Conservation (phyloP, 2,888 invertebrate genomes). For the Lasioglossum vierecki region DNA sequence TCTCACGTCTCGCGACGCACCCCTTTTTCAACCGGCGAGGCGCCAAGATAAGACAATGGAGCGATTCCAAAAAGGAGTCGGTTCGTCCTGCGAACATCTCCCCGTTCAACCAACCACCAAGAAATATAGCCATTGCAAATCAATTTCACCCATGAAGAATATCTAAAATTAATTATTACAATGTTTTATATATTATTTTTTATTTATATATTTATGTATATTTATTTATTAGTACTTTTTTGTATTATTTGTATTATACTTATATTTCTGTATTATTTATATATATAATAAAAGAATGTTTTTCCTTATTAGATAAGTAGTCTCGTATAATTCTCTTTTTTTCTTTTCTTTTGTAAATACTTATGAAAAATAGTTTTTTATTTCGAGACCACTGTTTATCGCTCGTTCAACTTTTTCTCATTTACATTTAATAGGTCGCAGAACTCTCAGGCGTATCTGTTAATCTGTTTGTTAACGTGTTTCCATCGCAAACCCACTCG, state of each 20-base stretch:
- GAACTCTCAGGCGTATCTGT: not conserved
- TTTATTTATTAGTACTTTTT: too few species aligned
- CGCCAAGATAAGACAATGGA: conserved; percentile 7
- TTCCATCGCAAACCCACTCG: not conserved
- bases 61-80: not conserved
- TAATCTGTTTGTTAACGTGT: not conserved
- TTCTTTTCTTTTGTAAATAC: too few species aligned
- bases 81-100: not conserved
- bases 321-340: too few species aligned
- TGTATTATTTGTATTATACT: too few species aligned
- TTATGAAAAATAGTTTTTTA: not conserved
- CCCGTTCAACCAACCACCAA: not conserved
- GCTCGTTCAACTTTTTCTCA: conserved; percentile 3
- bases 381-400: not conserved
- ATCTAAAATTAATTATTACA: too few species aligned
- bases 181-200: too few species aligned
- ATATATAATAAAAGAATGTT: too few species aligned
- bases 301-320: too few species aligned
- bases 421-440: not conserved
- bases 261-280: too few species aligned
- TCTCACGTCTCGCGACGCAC: conserved; percentile 45
- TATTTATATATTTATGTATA: too few species aligned
- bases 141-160: too few species aligned
- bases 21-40: conserved; percentile 15
- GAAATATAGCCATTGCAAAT: too few species aligned